Percentiles rank a stretch among this genome's conserved stretches.
phyloP scores from a whole-genome alignment of 2,113 vertebrate species.

The human region GRCh38 chr3:2758001-2758500 shows the following conservation, averaged over 20 bases:
- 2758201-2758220: not conserved
- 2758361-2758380: not conserved
- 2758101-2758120: not conserved
- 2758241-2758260: too few species aligned
- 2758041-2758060: not conserved
- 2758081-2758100: not conserved
- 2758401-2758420: not conserved
- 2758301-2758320: not conserved
- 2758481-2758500: not conserved
- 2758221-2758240: too few species aligned
- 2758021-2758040: slow-evolving; percentile 35
- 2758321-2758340: not conserved
- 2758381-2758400: not conserved
- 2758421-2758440: not conserved
- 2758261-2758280: not conserved
- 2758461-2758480: not conserved
- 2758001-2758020: not conserved
- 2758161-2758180: not conserved
- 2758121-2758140: not conserved
- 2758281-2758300: not conserved
- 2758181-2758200: not conserved
- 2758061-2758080: not conserved
- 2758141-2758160: not conserved
- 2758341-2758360: not conserved
- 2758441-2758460: not conserved